Percentiles rank a stretch among this genome's conserved stretches.
These are phyloP conservation scores for Drosophila pseudoobscura DNA, from an alignment of 1,140 invertebrate genomes.

Conservation along the genomic window DNA sequence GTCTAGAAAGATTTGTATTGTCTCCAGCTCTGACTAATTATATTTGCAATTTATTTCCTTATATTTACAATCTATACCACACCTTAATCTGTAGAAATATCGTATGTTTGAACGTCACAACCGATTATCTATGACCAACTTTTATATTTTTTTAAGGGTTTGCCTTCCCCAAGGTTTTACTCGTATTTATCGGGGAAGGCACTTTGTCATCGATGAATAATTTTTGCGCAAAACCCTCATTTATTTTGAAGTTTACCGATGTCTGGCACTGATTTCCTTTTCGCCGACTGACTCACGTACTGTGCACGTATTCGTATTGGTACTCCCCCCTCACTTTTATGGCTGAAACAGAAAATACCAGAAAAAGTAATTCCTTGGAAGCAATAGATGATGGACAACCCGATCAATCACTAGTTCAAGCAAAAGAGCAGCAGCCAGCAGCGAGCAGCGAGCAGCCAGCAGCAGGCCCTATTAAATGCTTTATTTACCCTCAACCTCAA, in stretches of 20 bases:
- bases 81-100: constrained; percentile 11
- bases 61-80: constrained; percentile 3
- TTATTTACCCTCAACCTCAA: constrained; percentile 47
- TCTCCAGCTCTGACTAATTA: constrained; percentile 16
- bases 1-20: neutral
- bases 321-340: constrained; percentile 20
- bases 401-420: constrained; percentile 35
- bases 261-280: constrained; percentile 18
- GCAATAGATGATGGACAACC: constrained; percentile 38
- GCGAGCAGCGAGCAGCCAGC: neutral
- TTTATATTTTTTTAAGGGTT: constrained; percentile 30
- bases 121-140: constrained; percentile 26
- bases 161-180: constrained; percentile 18
- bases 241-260: constrained; percentile 43
- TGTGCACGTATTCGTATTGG: neutral
- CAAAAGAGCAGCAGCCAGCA: constrained; percentile 5
- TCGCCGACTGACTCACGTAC: constrained; percentile 38
- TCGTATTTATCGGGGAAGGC: constrained; percentile 12
- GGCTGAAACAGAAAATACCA: constrained; percentile 5
- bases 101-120: constrained; percentile 9
- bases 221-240: constrained; percentile 18
- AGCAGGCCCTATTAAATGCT: constrained; percentile 50
- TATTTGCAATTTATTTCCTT: neutral
- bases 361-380: constrained; percentile 23
- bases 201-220: constrained; percentile 52